phyloP scores from a whole-genome alignment of 2,113 vertebrate species.

The Stomatorhinus ivindoensis region DNA sequence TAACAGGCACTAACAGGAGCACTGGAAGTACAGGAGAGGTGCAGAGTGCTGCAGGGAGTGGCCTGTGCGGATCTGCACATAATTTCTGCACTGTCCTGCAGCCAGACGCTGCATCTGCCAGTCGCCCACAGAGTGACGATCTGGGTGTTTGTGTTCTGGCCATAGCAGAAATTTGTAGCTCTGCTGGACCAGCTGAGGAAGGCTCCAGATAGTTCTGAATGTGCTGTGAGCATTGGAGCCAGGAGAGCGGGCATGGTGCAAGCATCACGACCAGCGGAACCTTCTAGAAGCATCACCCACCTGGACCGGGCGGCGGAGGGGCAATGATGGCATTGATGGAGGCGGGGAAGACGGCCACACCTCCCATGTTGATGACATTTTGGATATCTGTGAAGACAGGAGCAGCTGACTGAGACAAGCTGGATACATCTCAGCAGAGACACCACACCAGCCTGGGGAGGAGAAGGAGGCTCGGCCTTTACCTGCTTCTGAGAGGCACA shows the following conservation, averaged over 20 bases:
- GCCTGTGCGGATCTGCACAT: background rate
- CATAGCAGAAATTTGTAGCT: background rate
- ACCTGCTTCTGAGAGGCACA: background rate
- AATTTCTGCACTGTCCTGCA: background rate
- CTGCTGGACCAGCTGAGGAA: background rate
- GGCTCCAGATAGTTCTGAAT: background rate
- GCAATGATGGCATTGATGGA: slow-evolving; percentile 4
- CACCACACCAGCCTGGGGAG: background rate
- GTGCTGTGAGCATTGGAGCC: background rate
- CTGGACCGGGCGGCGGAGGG: slow-evolving; percentile 34
- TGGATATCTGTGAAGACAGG: background rate
- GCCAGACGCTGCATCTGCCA: background rate
- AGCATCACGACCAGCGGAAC: background rate
- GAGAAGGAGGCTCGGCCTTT: background rate
- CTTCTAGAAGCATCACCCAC: slow-evolving; percentile 26
- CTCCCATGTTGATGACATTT: background rate
- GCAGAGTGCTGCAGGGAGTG: background rate
- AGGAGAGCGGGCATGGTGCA: background rate
- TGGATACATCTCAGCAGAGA: background rate
- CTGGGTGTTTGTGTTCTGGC: background rate
- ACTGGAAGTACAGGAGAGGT: background rate
- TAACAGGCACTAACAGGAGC: background rate
- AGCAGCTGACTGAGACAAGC: background rate
- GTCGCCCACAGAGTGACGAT: background rate
- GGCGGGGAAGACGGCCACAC: accelerated